phyloP scores from a whole-genome alignment of 2,113 vertebrate genomes.

The Oenanthe melanoleuca region DNA sequence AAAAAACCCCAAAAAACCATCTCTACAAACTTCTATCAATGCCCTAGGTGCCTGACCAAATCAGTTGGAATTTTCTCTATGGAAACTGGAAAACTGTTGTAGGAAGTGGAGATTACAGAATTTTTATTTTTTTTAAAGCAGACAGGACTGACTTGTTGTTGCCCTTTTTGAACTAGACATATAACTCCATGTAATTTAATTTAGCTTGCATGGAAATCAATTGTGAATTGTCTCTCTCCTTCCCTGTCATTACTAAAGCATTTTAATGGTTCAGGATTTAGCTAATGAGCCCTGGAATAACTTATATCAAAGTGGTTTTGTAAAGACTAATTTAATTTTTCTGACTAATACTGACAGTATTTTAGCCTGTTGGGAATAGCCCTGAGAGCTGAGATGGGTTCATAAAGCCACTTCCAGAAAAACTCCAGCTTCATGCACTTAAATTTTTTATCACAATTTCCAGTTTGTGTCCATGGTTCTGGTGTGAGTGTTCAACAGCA shows the following conservation, averaged over 20 bases:
- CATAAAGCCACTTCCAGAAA: neutral
- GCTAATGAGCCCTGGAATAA: neutral
- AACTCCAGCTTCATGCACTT: neutral
- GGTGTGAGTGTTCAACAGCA: neutral
- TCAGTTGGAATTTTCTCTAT: neutral
- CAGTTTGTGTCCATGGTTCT: neutral
- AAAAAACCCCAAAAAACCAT: too few relatives aligned
- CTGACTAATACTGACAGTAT: neutral
- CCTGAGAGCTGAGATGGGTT: neutral
- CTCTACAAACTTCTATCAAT: neutral
- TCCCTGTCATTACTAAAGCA: neutral
- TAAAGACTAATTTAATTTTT: slow-evolving; percentile 1
- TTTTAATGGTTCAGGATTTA: neutral
- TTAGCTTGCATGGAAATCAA: neutral
- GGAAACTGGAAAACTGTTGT: neutral
- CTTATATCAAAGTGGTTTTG: neutral
- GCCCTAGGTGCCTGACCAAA: neutral
- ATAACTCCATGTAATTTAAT: neutral
- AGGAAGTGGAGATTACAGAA: neutral
- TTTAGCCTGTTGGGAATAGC: neutral
- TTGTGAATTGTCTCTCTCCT: neutral
- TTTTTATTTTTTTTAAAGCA: neutral
- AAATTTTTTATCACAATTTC: neutral
- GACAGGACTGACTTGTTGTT: neutral
- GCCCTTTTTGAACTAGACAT: neutral